Base-by-base conservation (phyloP, 1,140 invertebrate genomes). In the Ephestia elutella region DNA sequence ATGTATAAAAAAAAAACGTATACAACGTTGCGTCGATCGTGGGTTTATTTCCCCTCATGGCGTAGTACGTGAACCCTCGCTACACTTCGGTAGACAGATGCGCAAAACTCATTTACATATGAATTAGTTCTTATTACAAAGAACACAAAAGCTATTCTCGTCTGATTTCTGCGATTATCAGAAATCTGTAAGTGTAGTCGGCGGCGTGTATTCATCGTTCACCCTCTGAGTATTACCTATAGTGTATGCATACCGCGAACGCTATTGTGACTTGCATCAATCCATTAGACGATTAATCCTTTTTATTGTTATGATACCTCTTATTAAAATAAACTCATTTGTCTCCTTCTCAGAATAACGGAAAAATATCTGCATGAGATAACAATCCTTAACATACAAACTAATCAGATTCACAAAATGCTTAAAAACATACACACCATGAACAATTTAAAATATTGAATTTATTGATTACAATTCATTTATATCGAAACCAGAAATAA, bases 211-310 rank as follows among this genome's bases (percentile, higher is more conserved):
- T 84, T 83, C 79, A 78, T 75, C 67, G 73, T 75, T 77, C 82
- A 82, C 80, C 80, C 82, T 78, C 71, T 20, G 63, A 81, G 76
- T 82, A 85, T 85, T 82, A 74, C 74, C 73, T 80, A 76, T 79
- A 83, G 74, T 71, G 73, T 78, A 80, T 79, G 80, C 81, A 80
- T 80, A 75, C 83, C 79, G 80, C 75, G 80, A 79, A 32, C 78
- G 70, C 63, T 72, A 80, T 78, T 75, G 78, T 82, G 66, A 71
- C 70, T 71, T 62, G 68, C 75, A 75, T 78, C 78, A 81, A 80
- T 78, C 82, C 82, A 85, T 85, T 85, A 87, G 68, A 74, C 71
- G 80, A 82, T 85, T 85, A 87, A 82, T 80, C 70, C 70, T 50
- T 65, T 61, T 65, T 70, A 75, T 83, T 80, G 75, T 85, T 77